Percentiles rank a stretch among this genome's conserved stretches.
These are phyloP conservation scores for Romanogobio albipinnatus DNA, from an alignment of 2,113 vertebrate genomes.

Conservation along the genomic window DNA sequence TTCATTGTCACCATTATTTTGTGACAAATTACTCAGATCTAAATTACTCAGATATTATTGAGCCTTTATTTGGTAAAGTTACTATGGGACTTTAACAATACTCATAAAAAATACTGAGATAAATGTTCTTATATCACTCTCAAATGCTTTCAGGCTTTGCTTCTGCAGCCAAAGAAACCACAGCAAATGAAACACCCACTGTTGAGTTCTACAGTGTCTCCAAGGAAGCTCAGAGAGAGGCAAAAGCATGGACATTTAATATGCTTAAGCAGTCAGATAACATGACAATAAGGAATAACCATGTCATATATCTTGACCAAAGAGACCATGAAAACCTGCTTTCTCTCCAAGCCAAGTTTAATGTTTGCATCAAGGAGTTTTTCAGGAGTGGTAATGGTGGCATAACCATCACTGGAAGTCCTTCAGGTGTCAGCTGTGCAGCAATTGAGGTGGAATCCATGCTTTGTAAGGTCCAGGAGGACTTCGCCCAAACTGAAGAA, in stretches of 20 bases:
- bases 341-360: not conserved
- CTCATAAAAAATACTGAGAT: not conserved
- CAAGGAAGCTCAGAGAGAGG: constrained; percentile 63
- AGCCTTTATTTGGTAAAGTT: no score
- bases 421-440: constrained; percentile 43
- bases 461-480: constrained; percentile 74
- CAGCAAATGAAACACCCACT: not conserved
- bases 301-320: constrained; percentile 74
- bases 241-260: constrained; percentile 70
- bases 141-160: constrained; percentile 5
- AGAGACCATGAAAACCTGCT: constrained; percentile 70
- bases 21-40: no score
- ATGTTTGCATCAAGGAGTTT: constrained; percentile 67
- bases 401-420: constrained; percentile 70
- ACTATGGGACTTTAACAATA: not conserved
- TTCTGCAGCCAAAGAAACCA: fast-evolving
- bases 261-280: not conserved
- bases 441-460: constrained; percentile 75
- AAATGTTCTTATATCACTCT: not conserved
- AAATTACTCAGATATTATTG: no score
- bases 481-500: constrained; percentile 66
- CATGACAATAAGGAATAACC: constrained; percentile 75
- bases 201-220: constrained; percentile 68
- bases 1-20: no score
- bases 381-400: constrained; percentile 60